Evolutionary conservation across 2,888 invertebrate genomes (phyloP).

Genomic region (Heliconius erato): DNA sequence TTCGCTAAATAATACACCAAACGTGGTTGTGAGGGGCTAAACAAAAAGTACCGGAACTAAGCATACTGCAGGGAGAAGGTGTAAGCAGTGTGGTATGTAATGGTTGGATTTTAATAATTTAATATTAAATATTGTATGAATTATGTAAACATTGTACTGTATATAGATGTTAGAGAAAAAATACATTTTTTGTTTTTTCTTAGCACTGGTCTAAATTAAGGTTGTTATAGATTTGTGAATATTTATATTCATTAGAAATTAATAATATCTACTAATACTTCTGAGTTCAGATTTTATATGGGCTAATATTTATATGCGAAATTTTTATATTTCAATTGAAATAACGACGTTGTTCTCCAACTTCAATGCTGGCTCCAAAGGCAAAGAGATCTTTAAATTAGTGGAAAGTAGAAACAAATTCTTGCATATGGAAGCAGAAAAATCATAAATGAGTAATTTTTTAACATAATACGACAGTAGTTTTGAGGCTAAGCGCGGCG

Average conservation of each 20-base stretch:
- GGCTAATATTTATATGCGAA: no score
- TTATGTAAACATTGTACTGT: not conserved
- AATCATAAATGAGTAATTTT: not conserved
- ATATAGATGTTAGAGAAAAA: not conserved
- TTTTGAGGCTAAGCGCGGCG: no score
- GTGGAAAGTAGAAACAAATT: not conserved
- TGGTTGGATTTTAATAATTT: slow-evolving; percentile 12
- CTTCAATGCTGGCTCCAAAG: not conserved
- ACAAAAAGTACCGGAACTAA: slow-evolving; percentile 84
- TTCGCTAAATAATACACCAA: slow-evolving; percentile 82
- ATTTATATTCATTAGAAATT: not conserved
- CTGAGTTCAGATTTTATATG: no score
- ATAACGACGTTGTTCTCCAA: not conserved
- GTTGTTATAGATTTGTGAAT: no score
- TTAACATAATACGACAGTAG: no score
- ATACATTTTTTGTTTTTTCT: not conserved
- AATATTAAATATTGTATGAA: not conserved
- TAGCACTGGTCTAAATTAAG: not conserved
- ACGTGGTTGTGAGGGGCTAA: slow-evolving; percentile 75
- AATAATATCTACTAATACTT: no score
- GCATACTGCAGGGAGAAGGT: slow-evolving; percentile 76
- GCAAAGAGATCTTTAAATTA: not conserved
- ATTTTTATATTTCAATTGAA: no score
- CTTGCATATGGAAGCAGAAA: not conserved
- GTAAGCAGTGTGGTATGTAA: slow-evolving; percentile 66